phyloP scores from a whole-genome alignment of 2,113 vertebrate genomes.

The Apeltes quadracus region DNA sequence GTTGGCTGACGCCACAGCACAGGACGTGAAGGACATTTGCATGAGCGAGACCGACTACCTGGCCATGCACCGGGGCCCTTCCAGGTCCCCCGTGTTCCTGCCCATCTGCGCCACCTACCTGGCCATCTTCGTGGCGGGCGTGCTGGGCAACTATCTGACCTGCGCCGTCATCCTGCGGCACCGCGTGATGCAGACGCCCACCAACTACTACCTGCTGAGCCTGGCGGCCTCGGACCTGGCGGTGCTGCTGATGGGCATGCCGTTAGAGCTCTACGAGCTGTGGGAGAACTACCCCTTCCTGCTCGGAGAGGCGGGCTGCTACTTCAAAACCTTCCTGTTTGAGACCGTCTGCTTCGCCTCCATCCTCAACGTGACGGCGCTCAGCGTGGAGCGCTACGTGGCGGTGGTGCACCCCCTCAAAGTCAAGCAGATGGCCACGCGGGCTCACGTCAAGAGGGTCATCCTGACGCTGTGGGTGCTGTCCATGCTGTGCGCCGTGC shows the following conservation, averaged over 20 bases:
- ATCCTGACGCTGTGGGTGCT: constrained; percentile 72
- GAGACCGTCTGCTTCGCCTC: constrained; percentile 82
- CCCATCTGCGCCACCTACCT: constrained; percentile 74
- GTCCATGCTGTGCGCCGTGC: constrained; percentile 77
- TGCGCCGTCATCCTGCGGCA: constrained; percentile 75
- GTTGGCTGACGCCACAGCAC: constrained; percentile 34
- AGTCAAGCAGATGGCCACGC: constrained; percentile 71
- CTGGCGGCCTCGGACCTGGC: constrained; percentile 79
- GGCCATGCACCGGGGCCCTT: constrained; percentile 51
- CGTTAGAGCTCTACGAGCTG: constrained; percentile 78
- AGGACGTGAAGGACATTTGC: constrained; percentile 59
- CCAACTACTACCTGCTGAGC: constrained; percentile 81
- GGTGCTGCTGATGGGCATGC: constrained; percentile 79
- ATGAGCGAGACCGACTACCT: constrained; percentile 65
- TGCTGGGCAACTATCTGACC: constrained; percentile 77
- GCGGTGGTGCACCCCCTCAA: constrained; percentile 79
- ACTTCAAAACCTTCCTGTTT: constrained; percentile 81
- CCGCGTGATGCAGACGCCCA: constrained; percentile 77
- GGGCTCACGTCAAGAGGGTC: constrained; percentile 73
- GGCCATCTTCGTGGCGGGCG: constrained; percentile 74
- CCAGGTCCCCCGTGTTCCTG: constrained; percentile 69
- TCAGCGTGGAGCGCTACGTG: constrained; percentile 79
- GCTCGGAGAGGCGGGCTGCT: constrained; percentile 74
- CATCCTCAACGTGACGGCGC: constrained; percentile 77
- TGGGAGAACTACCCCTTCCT: constrained; percentile 80